Conservation (phyloP, 2,797 vertebrate species). For the Paratrypauchen microcephalus region DNA sequence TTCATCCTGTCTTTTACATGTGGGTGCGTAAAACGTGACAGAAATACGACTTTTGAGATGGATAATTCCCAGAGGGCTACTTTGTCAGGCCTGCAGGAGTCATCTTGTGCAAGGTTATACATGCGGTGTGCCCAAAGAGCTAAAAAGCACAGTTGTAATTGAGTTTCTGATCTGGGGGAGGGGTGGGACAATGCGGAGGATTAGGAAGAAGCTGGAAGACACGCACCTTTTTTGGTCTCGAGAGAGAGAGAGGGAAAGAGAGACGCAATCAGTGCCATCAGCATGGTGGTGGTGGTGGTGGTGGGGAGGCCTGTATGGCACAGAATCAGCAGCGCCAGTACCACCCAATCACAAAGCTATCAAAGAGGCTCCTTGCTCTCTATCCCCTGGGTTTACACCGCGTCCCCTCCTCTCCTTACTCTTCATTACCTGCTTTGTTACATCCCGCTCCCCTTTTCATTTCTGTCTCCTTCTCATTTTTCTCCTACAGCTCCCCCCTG, state of each 20-base stretch:
- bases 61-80: conserved; percentile 26
- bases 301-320: conserved; percentile 60
- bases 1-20: conserved; percentile 37
- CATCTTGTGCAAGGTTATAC: conserved; percentile 26
- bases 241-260: conserved; percentile 23
- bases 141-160: conserved; percentile 54
- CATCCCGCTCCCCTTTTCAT: conserved; percentile 33
- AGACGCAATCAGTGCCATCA: conserved; percentile 57
- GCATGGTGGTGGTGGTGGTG: conserved; percentile 57
- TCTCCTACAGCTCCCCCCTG: conserved; percentile 44
- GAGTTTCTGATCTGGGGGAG: conserved; percentile 45
- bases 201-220: conserved; percentile 45
- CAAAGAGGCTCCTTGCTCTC: conserved; percentile 51
- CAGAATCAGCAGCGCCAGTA: conserved; percentile 68
- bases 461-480: too few species aligned
- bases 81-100: conserved; percentile 40
- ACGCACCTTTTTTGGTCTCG: conserved; percentile 50
- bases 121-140: conserved; percentile 39
- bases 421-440: conserved; percentile 60
- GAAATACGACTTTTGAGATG: conserved; percentile 28
- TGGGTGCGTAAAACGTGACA: conserved; percentile 21
- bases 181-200: conserved; percentile 51
- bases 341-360: conserved; percentile 75
- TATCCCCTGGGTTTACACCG: conserved; percentile 44
- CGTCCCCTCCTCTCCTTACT: conserved; percentile 35